A percentile compares a stretch with the other conserved stretches of the same genome.
These are phyloP conservation scores for Acronicta leporina DNA, from an alignment of 2,888 invertebrate species.

Conservation along the genomic window DNA sequence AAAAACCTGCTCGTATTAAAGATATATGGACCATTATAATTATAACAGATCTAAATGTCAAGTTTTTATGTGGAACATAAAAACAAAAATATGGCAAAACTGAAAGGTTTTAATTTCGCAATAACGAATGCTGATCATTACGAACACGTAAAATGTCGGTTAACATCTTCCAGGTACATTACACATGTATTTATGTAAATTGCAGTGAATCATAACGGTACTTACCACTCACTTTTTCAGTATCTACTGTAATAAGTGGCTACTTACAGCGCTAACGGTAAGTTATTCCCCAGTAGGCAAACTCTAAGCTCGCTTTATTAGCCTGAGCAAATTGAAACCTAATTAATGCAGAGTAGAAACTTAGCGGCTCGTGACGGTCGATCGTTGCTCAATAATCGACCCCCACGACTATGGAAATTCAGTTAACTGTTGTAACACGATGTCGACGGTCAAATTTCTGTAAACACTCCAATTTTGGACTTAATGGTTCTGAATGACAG, in stretches of 20 bases:
- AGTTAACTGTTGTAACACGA: slow-evolving; percentile 74
- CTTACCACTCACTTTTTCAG: slow-evolving; percentile 43
- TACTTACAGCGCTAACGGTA: slow-evolving; percentile 42
- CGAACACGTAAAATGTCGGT: slow-evolving; percentile 20
- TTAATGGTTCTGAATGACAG: slow-evolving; percentile 70
- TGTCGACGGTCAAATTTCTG: slow-evolving; percentile 65
- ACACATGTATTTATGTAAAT: slow-evolving; percentile 42
- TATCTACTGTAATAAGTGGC: slow-evolving; percentile 24
- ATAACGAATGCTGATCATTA: slow-evolving; percentile 35
- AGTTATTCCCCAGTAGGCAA: slow-evolving; percentile 31
- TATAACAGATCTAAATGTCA: slow-evolving; percentile 15
- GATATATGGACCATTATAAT: slow-evolving; percentile 7
- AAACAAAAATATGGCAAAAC: slow-evolving; percentile 22
- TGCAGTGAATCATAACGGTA: slow-evolving; percentile 27
- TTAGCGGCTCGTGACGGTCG: slow-evolving; percentile 67
- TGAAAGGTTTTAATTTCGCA: slow-evolving; percentile 25
- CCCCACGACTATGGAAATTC: slow-evolving; percentile 78
- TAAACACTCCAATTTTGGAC: slow-evolving; percentile 70
- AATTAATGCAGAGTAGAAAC: slow-evolving; percentile 65
- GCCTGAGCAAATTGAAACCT: slow-evolving; percentile 63
- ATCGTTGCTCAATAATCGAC: slow-evolving; percentile 68
- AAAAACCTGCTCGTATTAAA: slow-evolving; percentile 15
- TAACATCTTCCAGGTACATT: slow-evolving; percentile 37
- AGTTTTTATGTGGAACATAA: slow-evolving; percentile 14
- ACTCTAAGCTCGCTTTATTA: slow-evolving; percentile 54